These are phyloP conservation scores for Epirrhoe alternata DNA, from an alignment of 2,888 invertebrate species.

Conservation along the genomic window DNA sequence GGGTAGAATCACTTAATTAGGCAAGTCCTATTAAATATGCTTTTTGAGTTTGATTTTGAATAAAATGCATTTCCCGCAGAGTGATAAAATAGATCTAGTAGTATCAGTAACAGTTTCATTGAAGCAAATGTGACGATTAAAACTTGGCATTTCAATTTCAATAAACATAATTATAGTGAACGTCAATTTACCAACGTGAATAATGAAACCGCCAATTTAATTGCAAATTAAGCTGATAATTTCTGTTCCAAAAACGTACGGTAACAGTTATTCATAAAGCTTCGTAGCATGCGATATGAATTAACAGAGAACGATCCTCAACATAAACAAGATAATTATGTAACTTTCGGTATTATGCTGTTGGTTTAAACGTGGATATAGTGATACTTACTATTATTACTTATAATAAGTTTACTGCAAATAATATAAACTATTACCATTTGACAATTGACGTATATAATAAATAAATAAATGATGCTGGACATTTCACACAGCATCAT, in stretches of 20 bases:
- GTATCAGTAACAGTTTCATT: not conserved
- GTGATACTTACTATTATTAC: not conserved
- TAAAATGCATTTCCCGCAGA: no score
- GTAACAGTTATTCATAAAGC: slow-evolving; percentile 17
- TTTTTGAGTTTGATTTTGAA: no score
- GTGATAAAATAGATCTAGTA: no score
- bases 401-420: not conserved
- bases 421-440: not conserved
- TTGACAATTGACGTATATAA: no score
- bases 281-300: slow-evolving; percentile 4
- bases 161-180: slow-evolving; percentile 1
- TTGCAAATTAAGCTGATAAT: slow-evolving; percentile 23
- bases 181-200: slow-evolving; percentile 15
- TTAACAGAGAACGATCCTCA: slow-evolving; percentile 5
- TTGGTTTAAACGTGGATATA: not conserved
- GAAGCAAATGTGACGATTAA: not conserved
- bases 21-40: no score
- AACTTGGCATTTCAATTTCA: not conserved
- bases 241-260: slow-evolving; percentile 19
- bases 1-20: no score
- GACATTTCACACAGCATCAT: no score
- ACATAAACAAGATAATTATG: slow-evolving; percentile 1
- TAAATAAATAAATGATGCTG: no score
- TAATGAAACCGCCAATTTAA: slow-evolving; percentile 30
- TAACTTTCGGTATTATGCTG: not conserved